Conservation (phyloP, 2,888 invertebrate species). For the Tetropium fuscum region DNA sequence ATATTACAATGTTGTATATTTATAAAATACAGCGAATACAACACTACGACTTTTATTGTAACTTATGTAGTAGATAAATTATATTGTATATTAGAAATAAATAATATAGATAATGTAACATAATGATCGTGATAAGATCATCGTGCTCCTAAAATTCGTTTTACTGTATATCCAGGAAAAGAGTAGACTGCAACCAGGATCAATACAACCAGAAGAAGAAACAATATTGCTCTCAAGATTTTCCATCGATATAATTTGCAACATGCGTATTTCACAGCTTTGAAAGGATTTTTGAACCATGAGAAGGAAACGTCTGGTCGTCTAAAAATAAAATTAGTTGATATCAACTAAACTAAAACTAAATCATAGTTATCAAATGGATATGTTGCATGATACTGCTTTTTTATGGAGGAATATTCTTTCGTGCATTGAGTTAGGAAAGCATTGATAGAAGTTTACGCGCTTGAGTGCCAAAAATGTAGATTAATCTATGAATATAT, state of each 20-base stretch:
- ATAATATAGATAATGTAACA: background rate
- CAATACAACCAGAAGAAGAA: constrained; percentile 59
- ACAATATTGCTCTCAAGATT: constrained; percentile 58
- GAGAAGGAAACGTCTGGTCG: constrained; percentile 74
- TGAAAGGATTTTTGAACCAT: constrained; percentile 71
- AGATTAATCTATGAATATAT: too few species aligned
- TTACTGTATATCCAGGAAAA: constrained; percentile 68
- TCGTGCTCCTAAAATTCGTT: constrained; percentile 62
- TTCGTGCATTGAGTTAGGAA: too few species aligned
- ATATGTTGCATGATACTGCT: too few species aligned
- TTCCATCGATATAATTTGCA: constrained; percentile 65
- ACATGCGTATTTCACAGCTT: constrained; percentile 63
- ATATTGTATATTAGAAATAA: background rate
- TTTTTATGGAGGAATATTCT: too few species aligned
- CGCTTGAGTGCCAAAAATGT: too few species aligned
- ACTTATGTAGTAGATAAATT: too few species aligned
- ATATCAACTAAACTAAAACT: too few species aligned
- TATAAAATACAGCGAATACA: background rate
- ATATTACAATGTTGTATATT: background rate
- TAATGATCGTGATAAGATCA: background rate
- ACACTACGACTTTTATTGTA: too few species aligned
- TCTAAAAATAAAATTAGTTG: constrained; percentile 61
- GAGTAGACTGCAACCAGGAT: constrained; percentile 64
- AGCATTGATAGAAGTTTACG: too few species aligned
- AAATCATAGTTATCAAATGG: too few species aligned